Evolutionary conservation across 2,113 vertebrate species (phyloP), one percentile per base, ranked within the genome.

Genomic region (Helogale parvula): DNA sequence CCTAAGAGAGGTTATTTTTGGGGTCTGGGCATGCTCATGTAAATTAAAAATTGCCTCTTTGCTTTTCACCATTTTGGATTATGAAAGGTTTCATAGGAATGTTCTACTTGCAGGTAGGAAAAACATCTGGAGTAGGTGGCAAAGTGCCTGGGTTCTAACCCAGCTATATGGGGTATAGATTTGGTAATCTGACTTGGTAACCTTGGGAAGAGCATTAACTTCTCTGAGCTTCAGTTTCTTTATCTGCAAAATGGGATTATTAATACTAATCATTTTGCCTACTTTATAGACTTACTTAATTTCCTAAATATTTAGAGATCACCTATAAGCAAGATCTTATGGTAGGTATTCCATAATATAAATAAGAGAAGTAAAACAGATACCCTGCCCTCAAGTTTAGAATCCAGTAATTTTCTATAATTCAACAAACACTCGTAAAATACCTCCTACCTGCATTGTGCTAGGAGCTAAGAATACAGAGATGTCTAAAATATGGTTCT

Each of bases 321-420:
- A 94, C 13, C 57, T 57, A 21, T 10, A 88, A 9, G 71, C 17
- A 94, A 95, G 50, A 79, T 14, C 21, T 88, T 83, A 47, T 29
- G 41, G 10, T 50, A 84, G 3, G 1, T 52, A 72, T 88, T 14
- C 23, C 65, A 94, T 60, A 65, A 50, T 68, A 87, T 69, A 79
- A 94, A n/a, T n/a, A 81, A 92, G 33, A 77, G 12, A 95, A 92
- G 31, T 77, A 63, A 84, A 96, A 88, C 27, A 86, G 1, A 29
- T 69, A 50, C 31, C 16, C 16, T 84, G 10, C 10, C 11, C n/a
- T 88, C 52, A 45, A 63, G 29, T 77, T 83, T 82, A 52, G 47
- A 86, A 91, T 63, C 50, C 41, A 72, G 3, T 68, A 66, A 45
- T 95, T 74, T 83, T 71, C 16, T 76, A 13, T 86, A 31, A 60